phyloP scores from a whole-genome alignment of 2,797 vertebrate genomes.

The Thripadectes ignobilis region DNA sequence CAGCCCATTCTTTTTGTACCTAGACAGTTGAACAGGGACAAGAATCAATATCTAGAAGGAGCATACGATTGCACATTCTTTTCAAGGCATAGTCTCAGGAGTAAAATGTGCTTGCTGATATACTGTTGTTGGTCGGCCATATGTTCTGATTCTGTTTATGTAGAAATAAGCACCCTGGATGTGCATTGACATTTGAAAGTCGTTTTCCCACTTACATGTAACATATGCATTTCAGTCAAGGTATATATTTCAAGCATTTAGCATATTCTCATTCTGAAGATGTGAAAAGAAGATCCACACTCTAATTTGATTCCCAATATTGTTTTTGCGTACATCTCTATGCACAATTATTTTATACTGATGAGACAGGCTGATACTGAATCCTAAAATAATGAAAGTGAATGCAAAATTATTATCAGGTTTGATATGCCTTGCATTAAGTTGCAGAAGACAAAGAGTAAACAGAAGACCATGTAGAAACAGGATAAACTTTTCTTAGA shows the following conservation, averaged over 20 bases:
- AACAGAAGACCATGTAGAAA: not conserved
- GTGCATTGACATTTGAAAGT: not conserved
- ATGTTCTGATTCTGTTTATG: constrained; percentile 15
- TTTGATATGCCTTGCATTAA: not conserved
- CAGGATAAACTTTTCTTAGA: not conserved
- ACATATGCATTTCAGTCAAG: not conserved
- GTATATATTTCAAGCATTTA: not conserved
- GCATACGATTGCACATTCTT: not conserved
- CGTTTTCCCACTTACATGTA: not conserved
- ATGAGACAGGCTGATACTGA: not conserved
- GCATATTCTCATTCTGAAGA: not conserved
- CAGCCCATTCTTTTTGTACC: not conserved
- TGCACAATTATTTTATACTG: not conserved
- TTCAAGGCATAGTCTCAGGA: not conserved
- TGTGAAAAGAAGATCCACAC: not conserved
- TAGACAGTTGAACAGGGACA: not conserved
- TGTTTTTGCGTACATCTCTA: not conserved
- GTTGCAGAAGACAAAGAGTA: not conserved
- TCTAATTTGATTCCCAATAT: not conserved
- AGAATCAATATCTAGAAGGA: constrained; percentile 3
- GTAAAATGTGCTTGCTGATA: not conserved
- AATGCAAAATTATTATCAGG: not conserved
- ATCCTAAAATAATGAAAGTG: not conserved
- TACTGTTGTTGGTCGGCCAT: not conserved
- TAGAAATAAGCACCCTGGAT: constrained; percentile 4